Percentiles rank a stretch among this genome's conserved stretches.
These are phyloP conservation scores for Pyrgilauda ruficollis DNA, from an alignment of 2,113 vertebrate genomes.

Conservation along the genomic window DNA sequence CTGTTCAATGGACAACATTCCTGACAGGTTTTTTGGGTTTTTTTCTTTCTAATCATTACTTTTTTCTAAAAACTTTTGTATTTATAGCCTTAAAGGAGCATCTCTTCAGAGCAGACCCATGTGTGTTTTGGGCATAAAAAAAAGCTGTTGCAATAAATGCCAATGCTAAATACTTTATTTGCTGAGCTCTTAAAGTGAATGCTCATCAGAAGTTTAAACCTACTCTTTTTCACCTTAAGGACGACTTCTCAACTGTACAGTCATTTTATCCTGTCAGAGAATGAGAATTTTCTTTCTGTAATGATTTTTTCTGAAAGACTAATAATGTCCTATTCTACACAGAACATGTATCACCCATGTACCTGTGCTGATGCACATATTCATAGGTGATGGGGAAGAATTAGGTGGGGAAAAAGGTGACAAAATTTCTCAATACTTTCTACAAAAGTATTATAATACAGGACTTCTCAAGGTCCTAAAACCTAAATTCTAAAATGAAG, in stretches of 20 bases:
- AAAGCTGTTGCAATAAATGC: not conserved
- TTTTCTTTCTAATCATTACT: not conserved
- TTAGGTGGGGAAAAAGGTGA: not conserved
- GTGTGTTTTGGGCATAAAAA: not conserved
- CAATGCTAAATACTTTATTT: not conserved
- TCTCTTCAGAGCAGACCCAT: not conserved
- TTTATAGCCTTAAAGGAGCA: not conserved
- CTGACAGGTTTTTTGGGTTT: not conserved
- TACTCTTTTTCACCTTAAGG: not conserved
- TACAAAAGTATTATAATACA: not conserved
- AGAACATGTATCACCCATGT: not conserved
- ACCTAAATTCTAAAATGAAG: not conserved
- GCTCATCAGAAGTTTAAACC: not conserved
- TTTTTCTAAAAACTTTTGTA: not conserved
- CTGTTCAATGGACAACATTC: not conserved
- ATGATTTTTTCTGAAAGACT: not conserved
- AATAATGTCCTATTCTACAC: not conserved
- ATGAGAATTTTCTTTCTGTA: not conserved
- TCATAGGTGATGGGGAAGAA: not conserved
- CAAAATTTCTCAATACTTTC: not conserved
- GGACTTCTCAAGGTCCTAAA: not conserved
- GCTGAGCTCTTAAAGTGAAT: not conserved
- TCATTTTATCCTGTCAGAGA: not conserved
- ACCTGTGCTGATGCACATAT: not conserved
- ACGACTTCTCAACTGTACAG: not conserved